Conservation (phyloP, 2,888 invertebrate species). For the Diloba caeruleocephala region DNA sequence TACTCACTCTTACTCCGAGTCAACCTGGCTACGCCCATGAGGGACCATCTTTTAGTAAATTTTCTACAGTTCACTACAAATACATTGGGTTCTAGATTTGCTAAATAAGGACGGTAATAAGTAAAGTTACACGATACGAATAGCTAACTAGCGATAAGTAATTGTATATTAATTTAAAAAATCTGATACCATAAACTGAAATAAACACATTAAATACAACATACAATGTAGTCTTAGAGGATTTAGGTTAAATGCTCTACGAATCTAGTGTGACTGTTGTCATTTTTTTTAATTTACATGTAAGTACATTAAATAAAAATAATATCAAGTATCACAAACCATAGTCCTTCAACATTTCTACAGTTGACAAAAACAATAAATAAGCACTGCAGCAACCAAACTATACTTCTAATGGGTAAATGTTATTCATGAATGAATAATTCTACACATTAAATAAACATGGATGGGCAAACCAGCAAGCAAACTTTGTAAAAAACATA, state of each 20-base stretch:
- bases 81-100: conserved; percentile 1
- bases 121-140: no score
- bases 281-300: no score
- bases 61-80: conserved; percentile 3
- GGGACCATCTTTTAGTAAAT: background rate
- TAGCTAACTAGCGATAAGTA: no score
- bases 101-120: background rate
- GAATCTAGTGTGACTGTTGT: no score
- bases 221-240: no score
- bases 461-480: conserved; percentile 65
- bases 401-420: conserved; percentile 26
- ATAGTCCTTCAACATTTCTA: conserved; percentile 5
- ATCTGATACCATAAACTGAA: background rate
- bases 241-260: no score
- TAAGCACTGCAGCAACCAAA: conserved; percentile 24
- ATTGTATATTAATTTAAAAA: no score
- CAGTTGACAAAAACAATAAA: conserved; percentile 3
- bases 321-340: conserved; percentile 1
- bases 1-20: no score
- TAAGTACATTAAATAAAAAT: no score
- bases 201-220: background rate
- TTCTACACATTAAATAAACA: conserved; percentile 34
- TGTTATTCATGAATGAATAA: conserved; percentile 40
- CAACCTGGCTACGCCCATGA: conserved; percentile 11
- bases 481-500: conserved; percentile 51